A percentile compares a stretch with the other conserved stretches of the same genome.
phyloP scores from a whole-genome alignment of 2,113 vertebrate species.

The Rhea americana region DNA sequence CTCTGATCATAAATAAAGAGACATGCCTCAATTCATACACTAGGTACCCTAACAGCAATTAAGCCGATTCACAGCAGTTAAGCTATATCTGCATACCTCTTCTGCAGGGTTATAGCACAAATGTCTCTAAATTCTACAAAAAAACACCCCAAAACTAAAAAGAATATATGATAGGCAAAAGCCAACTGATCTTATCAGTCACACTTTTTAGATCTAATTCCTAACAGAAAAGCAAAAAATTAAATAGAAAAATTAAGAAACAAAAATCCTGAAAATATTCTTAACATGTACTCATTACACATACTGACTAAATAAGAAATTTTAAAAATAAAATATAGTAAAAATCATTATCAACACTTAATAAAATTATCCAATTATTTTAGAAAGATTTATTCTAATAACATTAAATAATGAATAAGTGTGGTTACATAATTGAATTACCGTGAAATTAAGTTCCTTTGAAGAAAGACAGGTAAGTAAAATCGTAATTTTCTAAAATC shows the following conservation, averaged over 20 bases:
- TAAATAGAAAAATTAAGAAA: not conserved
- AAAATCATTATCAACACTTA: conserved; percentile 8
- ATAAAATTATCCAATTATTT: not conserved
- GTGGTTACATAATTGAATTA: not conserved
- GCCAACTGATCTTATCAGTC: not conserved
- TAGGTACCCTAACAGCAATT: not conserved
- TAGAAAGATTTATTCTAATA: not conserved
- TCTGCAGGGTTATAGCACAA: not conserved
- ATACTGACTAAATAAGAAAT: not conserved
- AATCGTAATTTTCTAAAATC: not conserved
- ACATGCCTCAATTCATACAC: not conserved
- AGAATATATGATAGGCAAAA: not conserved
- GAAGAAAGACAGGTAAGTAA: conserved; percentile 4
- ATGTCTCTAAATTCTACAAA: not conserved
- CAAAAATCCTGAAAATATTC: not conserved
- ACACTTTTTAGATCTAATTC: not conserved
- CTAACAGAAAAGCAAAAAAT: not conserved
- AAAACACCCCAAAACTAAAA: not conserved
- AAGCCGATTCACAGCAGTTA: not conserved
- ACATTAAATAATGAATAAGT: not conserved
- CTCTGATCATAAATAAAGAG: not conserved
- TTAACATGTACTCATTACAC: not conserved
- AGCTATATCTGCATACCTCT: not conserved
- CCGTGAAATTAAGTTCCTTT: conserved; percentile 8
- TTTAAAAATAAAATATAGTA: not conserved